Conservation (phyloP, 1,140 invertebrate species). For the Mylabris phalerata region DNA sequence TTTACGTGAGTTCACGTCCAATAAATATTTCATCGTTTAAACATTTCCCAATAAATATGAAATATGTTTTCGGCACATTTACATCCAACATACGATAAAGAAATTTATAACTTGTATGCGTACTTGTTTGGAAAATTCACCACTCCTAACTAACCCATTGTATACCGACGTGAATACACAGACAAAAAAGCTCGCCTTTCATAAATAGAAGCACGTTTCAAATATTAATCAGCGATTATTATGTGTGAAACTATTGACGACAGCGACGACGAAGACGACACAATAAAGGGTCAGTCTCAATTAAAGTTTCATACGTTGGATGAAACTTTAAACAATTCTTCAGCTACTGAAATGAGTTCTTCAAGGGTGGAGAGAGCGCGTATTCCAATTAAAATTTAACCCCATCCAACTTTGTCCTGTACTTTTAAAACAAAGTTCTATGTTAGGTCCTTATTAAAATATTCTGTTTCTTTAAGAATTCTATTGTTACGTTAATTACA, state of each 20-base stretch:
- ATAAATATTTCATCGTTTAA: constrained; percentile 18
- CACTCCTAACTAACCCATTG: too few species aligned
- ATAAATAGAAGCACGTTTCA: too few species aligned
- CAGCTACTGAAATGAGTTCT: too few species aligned
- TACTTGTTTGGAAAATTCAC: too few species aligned
- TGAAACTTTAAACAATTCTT: constrained; percentile 5
- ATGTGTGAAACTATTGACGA: too few species aligned
- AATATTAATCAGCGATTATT: too few species aligned
- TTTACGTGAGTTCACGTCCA: constrained; percentile 16
- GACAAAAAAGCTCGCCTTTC: not conserved
- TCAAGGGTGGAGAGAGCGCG: constrained; percentile 12
- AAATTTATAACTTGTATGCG: constrained; percentile 9
- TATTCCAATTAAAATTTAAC: constrained; percentile 23
- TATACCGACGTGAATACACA: not conserved
- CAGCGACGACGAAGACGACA: too few species aligned
- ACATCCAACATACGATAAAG: constrained; percentile 1
- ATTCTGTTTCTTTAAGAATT: constrained; percentile 26
- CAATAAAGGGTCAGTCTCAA: constrained; percentile 3
- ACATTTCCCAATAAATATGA: constrained; percentile 14
- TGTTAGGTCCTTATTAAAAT: constrained; percentile 26
- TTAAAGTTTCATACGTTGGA: constrained; percentile 1
- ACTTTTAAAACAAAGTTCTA: not conserved
- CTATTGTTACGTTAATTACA: constrained; percentile 27
- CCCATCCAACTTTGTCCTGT: constrained; percentile 14
- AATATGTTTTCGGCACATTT: constrained; percentile 13